Percentiles rank a stretch among this genome's conserved stretches.
These are phyloP conservation scores for Chaetodon auriga DNA, from an alignment of 2,113 vertebrate species.

Conservation along the genomic window DNA sequence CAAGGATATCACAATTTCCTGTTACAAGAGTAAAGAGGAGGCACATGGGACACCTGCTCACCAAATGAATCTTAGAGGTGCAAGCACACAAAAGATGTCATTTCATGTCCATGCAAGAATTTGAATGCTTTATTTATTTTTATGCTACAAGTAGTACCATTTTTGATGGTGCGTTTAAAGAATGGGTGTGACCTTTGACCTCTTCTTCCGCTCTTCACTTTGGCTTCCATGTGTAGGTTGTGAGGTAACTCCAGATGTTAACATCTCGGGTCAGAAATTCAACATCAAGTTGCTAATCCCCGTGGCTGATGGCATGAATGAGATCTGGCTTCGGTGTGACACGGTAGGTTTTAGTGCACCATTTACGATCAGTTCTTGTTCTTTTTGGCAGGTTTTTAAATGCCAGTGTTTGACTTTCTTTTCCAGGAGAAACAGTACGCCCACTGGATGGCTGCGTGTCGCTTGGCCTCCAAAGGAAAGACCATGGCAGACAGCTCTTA, in stretches of 20 bases:
- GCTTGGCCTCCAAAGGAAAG: constrained; percentile 97
- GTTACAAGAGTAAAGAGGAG: constrained; percentile 98
- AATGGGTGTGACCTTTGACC: constrained; percentile 37
- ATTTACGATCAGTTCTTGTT: neutral
- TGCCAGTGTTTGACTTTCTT: neutral
- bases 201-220: constrained; percentile 21
- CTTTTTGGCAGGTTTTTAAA: neutral
- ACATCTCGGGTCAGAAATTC: constrained; percentile 99
- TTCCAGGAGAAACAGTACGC: constrained; percentile 96
- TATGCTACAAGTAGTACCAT: neutral
- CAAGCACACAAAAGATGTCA: constrained; percentile 31
- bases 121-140: constrained; percentile 21
- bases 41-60: constrained; percentile 92
- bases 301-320: constrained; percentile 98
- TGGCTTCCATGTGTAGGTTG: constrained; percentile 86
- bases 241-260: constrained; percentile 99
- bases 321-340: constrained; percentile 99
- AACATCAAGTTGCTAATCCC: constrained; percentile 99
- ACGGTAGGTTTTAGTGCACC: constrained; percentile 78
- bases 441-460: constrained; percentile 99
- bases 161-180: constrained; percentile 14
- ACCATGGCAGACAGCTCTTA: constrained; percentile 99
- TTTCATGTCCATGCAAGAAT: constrained; percentile 1
- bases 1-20: constrained; percentile 99
- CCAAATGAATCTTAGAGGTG: constrained; percentile 98